phyloP scores from a whole-genome alignment of 2,113 vertebrate genomes.

The Chamaetylas fuelleborni region DNA sequence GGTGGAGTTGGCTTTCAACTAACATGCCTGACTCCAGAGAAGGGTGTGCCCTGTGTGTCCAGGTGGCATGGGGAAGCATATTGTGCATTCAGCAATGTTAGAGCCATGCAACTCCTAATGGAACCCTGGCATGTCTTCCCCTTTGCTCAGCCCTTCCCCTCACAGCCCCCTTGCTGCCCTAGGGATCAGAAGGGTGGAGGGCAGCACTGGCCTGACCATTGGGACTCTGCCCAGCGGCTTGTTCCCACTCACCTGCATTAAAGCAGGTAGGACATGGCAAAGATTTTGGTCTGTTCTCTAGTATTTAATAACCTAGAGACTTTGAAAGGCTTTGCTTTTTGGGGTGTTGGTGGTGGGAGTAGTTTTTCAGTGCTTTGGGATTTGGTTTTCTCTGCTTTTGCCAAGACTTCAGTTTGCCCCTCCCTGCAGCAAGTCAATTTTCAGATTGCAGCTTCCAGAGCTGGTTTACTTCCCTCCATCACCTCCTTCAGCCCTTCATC shows the following conservation, averaged over 20 bases:
- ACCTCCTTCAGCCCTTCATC: neutral
- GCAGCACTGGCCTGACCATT: neutral
- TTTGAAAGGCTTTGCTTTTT: neutral
- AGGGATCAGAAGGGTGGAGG: neutral
- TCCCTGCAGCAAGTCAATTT: neutral
- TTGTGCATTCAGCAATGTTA: neutral
- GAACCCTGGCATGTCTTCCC: neutral
- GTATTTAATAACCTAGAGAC: neutral
- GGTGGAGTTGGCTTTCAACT: neutral
- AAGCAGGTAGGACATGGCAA: neutral
- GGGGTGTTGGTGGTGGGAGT: neutral
- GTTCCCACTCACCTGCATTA: neutral
- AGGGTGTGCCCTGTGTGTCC: neutral
- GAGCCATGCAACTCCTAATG: neutral
- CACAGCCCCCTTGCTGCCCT: neutral
- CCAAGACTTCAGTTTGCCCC: neutral
- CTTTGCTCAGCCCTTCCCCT: neutral
- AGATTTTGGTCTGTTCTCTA: neutral
- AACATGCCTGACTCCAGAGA: neutral
- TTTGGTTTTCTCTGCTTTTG: neutral
- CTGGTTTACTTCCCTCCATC: neutral
- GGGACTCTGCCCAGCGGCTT: neutral
- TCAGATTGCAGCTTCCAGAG: neutral
- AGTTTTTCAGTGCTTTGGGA: neutral
- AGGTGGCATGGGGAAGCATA: no score